A percentile compares a stretch with the other conserved stretches of the same genome.
Conservation (phyloP, 2,113 vertebrate genomes). For the Calyptomena viridis region DNA sequence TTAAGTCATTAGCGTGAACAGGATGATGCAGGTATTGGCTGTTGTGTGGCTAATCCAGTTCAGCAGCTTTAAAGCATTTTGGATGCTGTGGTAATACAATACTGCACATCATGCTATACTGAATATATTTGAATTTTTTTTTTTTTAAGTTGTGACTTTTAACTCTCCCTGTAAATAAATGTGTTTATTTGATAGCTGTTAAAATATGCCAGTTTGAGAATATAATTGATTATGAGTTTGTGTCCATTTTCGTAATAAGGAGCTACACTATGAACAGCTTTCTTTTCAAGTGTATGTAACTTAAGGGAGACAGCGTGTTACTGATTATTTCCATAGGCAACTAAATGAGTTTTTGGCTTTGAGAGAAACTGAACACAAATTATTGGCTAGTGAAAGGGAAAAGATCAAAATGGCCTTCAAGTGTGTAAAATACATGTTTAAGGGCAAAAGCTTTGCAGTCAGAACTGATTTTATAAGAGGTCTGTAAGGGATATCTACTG, state of each 20-base stretch:
- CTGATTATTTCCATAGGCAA: not conserved
- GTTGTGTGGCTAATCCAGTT: conserved; percentile 1
- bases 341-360: not conserved
- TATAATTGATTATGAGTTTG: not conserved
- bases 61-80: conserved; percentile 12
- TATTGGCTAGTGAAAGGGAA: not conserved
- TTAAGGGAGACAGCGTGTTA: not conserved
- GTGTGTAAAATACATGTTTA: not conserved
- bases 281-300: not conserved
- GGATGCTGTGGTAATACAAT: not conserved
- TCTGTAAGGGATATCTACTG: not conserved
- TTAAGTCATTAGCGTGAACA: conserved; percentile 28
- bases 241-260: not conserved
- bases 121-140: not conserved
- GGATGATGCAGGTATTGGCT: conserved; percentile 2
- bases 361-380: not conserved
- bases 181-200: not conserved
- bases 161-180: not conserved
- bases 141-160: not conserved
- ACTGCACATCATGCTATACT: not conserved
- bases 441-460: not conserved
- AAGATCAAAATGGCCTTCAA: not conserved
- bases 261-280: not conserved
- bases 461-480: not conserved
- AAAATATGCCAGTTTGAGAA: not conserved